These are phyloP conservation scores for Mobula birostris DNA, from an alignment of 2,113 vertebrate species.

Conservation along the genomic window DNA sequence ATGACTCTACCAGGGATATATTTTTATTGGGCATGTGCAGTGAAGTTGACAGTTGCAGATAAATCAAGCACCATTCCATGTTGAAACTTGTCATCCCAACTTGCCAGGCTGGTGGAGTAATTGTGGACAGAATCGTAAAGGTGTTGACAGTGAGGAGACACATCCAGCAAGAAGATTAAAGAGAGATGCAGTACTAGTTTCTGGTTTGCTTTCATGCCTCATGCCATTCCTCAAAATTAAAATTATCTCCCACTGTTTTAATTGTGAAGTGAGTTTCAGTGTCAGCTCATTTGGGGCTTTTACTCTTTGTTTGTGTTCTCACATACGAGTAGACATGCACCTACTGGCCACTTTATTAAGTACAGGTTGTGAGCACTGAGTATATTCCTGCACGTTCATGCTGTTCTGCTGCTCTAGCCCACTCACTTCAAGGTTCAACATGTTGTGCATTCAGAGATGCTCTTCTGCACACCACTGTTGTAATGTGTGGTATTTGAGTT, in stretches of 20 bases:
- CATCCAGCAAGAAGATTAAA: not conserved
- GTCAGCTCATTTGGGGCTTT: not conserved
- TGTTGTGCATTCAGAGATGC: too few relatives aligned
- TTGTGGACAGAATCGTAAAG: too few relatives aligned
- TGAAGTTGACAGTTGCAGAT: not conserved
- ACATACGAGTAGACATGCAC: not conserved
- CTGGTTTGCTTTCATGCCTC: not conserved
- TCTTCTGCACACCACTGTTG: too few relatives aligned
- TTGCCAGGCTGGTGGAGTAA: not conserved
- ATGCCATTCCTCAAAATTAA: not conserved
- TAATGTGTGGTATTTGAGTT: too few relatives aligned
- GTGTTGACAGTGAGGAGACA: too few relatives aligned
- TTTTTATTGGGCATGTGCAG: not conserved
- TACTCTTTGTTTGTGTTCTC: not conserved
- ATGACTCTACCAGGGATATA: not conserved
- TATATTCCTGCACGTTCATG: too few relatives aligned
- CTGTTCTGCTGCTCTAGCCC: too few relatives aligned
- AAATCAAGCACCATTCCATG: not conserved
- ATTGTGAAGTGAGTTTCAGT: not conserved
- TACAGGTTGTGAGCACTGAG: too few relatives aligned
- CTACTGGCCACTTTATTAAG: too few relatives aligned
- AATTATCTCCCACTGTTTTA: not conserved
- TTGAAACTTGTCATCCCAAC: not conserved
- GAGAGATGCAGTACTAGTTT: not conserved
- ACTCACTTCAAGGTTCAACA: too few relatives aligned